Evolutionary conservation across 2,797 vertebrate species (phyloP), one percentile per base, ranked within the genome.

Genomic region (Sylvia borin): DNA sequence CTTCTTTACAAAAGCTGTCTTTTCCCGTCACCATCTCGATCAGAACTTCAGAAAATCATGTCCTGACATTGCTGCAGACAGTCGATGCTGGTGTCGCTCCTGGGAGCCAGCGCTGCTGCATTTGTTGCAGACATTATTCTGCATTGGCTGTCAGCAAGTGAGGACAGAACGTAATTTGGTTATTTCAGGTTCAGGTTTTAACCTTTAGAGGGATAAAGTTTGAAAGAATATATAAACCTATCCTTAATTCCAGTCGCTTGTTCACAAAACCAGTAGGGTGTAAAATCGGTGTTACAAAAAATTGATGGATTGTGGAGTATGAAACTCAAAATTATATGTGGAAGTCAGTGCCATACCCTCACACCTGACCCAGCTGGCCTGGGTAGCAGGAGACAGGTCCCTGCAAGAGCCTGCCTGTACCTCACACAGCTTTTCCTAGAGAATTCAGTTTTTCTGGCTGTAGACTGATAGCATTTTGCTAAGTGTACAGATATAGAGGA

Each of bases 41-140:
- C 25, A 71, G 26, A 77, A 57, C 45, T 79, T 82, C 4, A 65
- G 78, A 64, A 79, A 81, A 58, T 34, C 51, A 22, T 50, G 40
- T 70, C 18, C 16, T 1, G 13, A 16, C 6, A 2, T 10, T 24
- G 61, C 38, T 61, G 81, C 29, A 27, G 65, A 1, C 6, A 29
- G 22, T 38, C 3, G 0, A 11, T 31, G 58, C 54, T 65, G 1
- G 0, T 66, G 80, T 66, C 0, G 0, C 60, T 88, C 42, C 54
- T 7, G 61, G 40, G 68, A 75, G 66, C 79, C 0, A 0, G 47
- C 43, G 1, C 43, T 43, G 34, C 65, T 60, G 31, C 9, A 0
- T 47, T 79, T 60, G 7, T 87, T 40, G 57, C 38, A 13, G 45
- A 5, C 4, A 1, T 48, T 81, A 7, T 31, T 84, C 62, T 29